Conservation (phyloP, 1,140 invertebrate species). For the Diorhabda sublineata region DNA sequence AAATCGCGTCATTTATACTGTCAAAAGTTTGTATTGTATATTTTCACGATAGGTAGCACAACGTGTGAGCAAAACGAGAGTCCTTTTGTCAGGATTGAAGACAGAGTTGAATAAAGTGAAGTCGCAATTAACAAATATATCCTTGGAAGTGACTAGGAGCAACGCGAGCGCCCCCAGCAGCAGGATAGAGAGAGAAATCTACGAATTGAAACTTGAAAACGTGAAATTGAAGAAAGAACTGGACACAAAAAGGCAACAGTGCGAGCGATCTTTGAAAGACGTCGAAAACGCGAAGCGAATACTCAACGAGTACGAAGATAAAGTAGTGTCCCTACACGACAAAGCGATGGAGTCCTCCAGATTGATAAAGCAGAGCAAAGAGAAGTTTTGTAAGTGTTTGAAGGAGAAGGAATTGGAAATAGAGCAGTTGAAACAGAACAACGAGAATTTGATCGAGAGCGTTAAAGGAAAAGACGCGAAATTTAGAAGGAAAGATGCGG, state of each 20-base stretch:
- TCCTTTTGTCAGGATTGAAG: constrained; percentile 24
- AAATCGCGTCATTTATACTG: no score
- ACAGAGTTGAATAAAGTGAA: constrained; percentile 29
- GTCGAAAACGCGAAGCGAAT: constrained; percentile 26
- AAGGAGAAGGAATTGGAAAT: constrained; percentile 27
- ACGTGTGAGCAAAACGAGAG: neutral
- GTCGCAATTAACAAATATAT: constrained; percentile 21
- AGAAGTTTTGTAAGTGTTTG: constrained; percentile 31
- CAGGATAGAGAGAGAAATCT: constrained; percentile 4
- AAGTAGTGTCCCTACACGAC: constrained; percentile 28
- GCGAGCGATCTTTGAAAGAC: constrained; percentile 23
- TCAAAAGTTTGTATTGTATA: no score
- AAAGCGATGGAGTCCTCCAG: constrained; percentile 33
- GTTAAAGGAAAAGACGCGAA: constrained; percentile 12
- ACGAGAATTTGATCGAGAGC: constrained; percentile 18
- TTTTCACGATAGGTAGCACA: neutral
- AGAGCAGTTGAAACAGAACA: constrained; percentile 21
- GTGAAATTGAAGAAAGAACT: constrained; percentile 25
- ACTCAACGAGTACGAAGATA: constrained; percentile 30
- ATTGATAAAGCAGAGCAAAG: constrained; percentile 33
- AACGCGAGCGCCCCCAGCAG: neutral
- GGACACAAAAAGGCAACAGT: constrained; percentile 26
- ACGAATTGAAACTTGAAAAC: constrained; percentile 9
- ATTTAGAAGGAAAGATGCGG: constrained; percentile 16
- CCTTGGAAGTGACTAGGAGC: neutral